Evolutionary conservation across 2,888 invertebrate species (phyloP).

Genomic region (Nezara viridula): DNA sequence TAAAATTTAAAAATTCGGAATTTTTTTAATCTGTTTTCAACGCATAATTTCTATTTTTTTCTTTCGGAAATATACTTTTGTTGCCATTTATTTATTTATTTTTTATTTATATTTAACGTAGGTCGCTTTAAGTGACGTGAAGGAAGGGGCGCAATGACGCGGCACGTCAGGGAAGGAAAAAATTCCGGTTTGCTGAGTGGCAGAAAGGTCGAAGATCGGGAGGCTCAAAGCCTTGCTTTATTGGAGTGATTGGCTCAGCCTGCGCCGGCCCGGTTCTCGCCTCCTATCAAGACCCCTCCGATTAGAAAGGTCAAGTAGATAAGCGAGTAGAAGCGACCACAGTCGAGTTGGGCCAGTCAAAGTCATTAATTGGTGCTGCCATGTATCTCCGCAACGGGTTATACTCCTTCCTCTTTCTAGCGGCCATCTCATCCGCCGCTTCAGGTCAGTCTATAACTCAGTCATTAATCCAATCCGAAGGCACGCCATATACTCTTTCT

Average conservation of each 20-base stretch:
- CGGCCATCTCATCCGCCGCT: background rate
- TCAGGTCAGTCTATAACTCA: background rate
- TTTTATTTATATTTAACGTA: background rate
- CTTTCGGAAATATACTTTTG: background rate
- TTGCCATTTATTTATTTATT: background rate
- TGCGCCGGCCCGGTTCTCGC: background rate
- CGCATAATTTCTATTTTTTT: too few species aligned
- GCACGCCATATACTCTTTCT: background rate
- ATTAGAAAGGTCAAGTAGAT: conserved; percentile 13
- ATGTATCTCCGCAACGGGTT: background rate
- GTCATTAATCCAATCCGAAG: background rate
- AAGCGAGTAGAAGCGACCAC: background rate
- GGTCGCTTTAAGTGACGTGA: background rate
- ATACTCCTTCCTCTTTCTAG: background rate
- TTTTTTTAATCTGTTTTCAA: too few species aligned
- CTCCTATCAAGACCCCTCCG: background rate
- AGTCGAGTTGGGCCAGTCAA: background rate
- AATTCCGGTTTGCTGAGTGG: background rate
- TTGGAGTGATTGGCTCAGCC: background rate
- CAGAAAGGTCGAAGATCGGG: background rate
- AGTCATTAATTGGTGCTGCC: background rate
- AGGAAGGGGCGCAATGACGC: background rate
- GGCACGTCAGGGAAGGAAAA: background rate
- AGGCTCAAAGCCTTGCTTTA: background rate
- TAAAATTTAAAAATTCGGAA: too few species aligned